Base-by-base conservation (phyloP, 2,797 vertebrate species). In the Gymnodraco acuticeps region DNA sequence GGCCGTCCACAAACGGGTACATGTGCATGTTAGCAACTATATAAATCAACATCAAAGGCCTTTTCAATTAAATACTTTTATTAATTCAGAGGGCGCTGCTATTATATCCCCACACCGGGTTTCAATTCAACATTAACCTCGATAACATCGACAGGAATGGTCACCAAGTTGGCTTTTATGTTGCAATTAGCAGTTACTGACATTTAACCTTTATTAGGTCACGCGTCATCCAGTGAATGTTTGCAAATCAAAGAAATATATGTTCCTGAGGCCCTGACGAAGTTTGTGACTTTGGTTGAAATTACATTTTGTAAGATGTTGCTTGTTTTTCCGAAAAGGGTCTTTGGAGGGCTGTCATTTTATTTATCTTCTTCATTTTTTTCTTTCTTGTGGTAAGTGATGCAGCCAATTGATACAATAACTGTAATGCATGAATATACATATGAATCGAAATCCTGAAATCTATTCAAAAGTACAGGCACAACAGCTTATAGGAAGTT, bases 401-500 rank as follows among this genome's bases (percentile, higher is more conserved):
- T 46, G 6, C 58, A 56, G 10, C 11, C 50, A 42, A 27, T 8
- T 58, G 10, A 74, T 48, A 51, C 3, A 13, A 52, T 56, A 17
- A 71, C 46, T 66, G 2, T 38, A 20, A 33, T 56, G 80, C 48
- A 19, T 10, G 5, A 15, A 43, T 33, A 62, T 50, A 55, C 12
- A 71, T 59, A 53, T 66, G 0, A 73, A 60, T 20, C 17, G 11
- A 66, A 43, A 50, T 48, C 17, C 53, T 75, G 17, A 45, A n/a
- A 67, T 52, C 19, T 23, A 72, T 51, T 10, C 27, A 43, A 52
- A 71, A 59, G 10, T 31, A 41, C 42, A 56, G 54, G 27, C 10
- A 42, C 31, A 31, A 17, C 7, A 31, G 43, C 10, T 82, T 55
- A 46, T 54, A 55, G 56, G 53, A 70, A 31, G 0, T 31, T 55